These are phyloP conservation scores for Mesocentrotus franciscanus DNA, from an alignment of 53 echinoderm and acorn worm species.

Conservation along the genomic window DNA sequence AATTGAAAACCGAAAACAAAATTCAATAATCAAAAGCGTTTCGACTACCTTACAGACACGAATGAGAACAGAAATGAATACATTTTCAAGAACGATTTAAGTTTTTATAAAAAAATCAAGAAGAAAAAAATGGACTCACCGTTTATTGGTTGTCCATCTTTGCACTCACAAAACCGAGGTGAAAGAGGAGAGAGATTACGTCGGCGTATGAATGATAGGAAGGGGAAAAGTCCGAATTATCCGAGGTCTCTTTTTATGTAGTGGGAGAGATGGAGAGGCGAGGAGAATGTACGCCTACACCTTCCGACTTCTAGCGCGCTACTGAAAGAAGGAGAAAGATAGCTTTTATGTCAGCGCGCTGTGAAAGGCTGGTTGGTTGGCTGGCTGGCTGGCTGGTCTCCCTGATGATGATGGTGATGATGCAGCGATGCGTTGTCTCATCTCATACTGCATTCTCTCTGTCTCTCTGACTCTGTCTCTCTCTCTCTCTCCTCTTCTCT, in stretches of 20 bases:
- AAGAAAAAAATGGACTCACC: neutral
- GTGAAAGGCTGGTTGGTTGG: neutral
- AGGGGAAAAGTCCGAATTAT: conserved; percentile 26
- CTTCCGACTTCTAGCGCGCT: conserved; percentile 33
- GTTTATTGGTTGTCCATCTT: conserved; percentile 23
- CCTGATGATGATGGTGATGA: neutral
- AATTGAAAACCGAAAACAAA: conserved; percentile 21
- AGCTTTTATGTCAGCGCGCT: neutral
- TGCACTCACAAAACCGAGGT: neutral
- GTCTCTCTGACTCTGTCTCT: neutral
- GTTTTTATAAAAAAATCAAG: neutral
- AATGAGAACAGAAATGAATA: neutral
- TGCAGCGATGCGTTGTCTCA: neutral
- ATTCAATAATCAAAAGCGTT: neutral
- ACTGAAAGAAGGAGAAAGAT: neutral
- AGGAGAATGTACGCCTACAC: conserved; percentile 41
- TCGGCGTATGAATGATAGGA: conserved; percentile 11
- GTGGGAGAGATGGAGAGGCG: neutral
- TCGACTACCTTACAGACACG: neutral
- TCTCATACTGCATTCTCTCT: neutral
- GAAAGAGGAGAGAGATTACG: neutral
- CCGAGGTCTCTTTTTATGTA: neutral
- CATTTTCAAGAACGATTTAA: neutral
- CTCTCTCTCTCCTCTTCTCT: neutral
- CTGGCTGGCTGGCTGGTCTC: neutral